Conservation (phyloP, 2,797 vertebrate species). For the Apogon talboti region DNA sequence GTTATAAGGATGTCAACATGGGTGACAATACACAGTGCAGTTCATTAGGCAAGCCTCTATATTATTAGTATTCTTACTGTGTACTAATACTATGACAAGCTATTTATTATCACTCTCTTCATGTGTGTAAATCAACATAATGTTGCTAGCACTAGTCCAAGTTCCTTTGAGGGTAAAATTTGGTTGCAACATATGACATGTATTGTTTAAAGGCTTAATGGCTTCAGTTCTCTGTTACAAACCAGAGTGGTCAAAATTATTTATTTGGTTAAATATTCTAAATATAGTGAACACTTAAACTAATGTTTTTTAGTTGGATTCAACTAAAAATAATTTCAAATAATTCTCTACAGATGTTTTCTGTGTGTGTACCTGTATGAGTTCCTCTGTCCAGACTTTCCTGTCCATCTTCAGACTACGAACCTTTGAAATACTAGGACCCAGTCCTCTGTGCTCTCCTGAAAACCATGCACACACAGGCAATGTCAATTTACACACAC, state of each 20-base stretch:
- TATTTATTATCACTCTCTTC: neutral
- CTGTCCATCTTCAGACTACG: slow-evolving; percentile 98
- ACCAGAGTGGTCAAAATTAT: too few species aligned
- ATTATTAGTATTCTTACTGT: neutral
- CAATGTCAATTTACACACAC: neutral
- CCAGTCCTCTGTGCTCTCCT: slow-evolving; percentile 94
- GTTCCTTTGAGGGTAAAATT: too few species aligned
- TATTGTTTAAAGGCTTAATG: too few species aligned
- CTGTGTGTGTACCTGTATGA: slow-evolving; percentile 87
- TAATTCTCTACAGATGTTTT: neutral
- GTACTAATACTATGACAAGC: neutral
- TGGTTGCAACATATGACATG: too few species aligned
- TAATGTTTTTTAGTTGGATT: too few species aligned
- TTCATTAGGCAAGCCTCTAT: neutral
- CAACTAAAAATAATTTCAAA: too few species aligned
- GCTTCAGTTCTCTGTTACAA: too few species aligned
- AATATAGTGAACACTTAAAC: too few species aligned
- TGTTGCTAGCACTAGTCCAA: neutral
- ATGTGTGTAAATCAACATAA: neutral
- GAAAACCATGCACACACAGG: slow-evolving; percentile 32
- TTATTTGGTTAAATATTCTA: too few species aligned
- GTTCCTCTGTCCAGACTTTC: slow-evolving; percentile 95
- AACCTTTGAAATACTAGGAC: slow-evolving; percentile 91
- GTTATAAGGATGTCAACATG: neutral
- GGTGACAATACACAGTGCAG: neutral